These are phyloP conservation scores for Athalia circularis DNA, from an alignment of 2,888 invertebrate species.

Conservation along the genomic window DNA sequence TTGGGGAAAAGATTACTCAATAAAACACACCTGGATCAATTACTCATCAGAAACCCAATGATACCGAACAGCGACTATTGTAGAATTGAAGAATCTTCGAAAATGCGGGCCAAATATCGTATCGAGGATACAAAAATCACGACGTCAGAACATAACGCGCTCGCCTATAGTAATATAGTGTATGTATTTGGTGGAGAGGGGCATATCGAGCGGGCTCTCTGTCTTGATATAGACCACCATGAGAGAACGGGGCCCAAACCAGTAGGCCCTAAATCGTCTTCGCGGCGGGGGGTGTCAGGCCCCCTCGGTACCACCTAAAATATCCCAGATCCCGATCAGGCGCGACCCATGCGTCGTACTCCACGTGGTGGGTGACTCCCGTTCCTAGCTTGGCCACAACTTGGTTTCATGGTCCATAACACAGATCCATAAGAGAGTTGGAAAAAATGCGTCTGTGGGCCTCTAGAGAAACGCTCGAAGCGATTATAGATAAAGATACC, in stretches of 20 bases:
- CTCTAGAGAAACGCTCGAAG: slow-evolving; percentile 4
- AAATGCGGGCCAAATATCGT: too few relatives aligned
- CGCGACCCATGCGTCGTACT: slow-evolving; percentile 50
- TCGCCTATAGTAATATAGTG: not conserved
- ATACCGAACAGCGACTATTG: too few relatives aligned
- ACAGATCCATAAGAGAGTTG: not conserved
- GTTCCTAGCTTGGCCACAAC: slow-evolving; percentile 19
- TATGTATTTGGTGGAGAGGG: slow-evolving; percentile 29
- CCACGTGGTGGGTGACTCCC: slow-evolving; percentile 48
- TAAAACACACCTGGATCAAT: slow-evolving; percentile 3
- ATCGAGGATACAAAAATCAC: not conserved
- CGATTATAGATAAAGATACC: slow-evolving; percentile 20
- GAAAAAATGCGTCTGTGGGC: not conserved
- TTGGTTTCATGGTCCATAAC: slow-evolving; percentile 6
- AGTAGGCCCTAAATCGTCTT: slow-evolving; percentile 71
- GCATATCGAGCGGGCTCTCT: slow-evolving; percentile 62
- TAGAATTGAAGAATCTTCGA: too few relatives aligned
- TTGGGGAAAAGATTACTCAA: not conserved
- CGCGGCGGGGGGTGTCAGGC: slow-evolving; percentile 68
- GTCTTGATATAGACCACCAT: slow-evolving; percentile 68
- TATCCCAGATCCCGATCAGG: slow-evolving; percentile 65
- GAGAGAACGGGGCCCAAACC: slow-evolving; percentile 61
- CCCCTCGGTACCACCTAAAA: slow-evolving; percentile 65
- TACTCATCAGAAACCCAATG: not conserved
- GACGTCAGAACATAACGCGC: not conserved